A percentile compares a stretch with the other conserved stretches of the same genome.
phyloP scores from a whole-genome alignment of 2,113 vertebrate genomes.

The Varanus komodoensis region DNA sequence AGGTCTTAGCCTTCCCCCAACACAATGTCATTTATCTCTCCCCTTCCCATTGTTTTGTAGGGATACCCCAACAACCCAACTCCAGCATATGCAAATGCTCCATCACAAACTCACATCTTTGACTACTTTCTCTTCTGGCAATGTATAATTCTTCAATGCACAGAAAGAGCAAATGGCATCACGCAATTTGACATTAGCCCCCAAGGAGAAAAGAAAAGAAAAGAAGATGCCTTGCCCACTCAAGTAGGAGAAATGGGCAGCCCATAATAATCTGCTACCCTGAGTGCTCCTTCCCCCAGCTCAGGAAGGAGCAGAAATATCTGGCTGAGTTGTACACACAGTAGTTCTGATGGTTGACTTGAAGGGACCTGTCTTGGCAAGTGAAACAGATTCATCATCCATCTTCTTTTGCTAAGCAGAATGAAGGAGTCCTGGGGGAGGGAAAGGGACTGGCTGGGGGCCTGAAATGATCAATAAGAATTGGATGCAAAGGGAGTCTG shows the following conservation, averaged over 20 bases:
- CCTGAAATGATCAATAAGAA: neutral
- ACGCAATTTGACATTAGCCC: neutral
- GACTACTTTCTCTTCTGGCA: neutral
- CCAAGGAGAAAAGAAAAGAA: neutral
- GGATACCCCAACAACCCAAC: neutral
- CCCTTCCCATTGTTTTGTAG: neutral
- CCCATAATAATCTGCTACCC: neutral
- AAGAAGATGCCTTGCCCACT: neutral
- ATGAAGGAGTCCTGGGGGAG: neutral
- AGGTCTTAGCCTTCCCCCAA: neutral
- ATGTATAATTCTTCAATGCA: neutral
- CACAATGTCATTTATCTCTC: neutral
- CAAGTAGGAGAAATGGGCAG: neutral
- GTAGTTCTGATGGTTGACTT: neutral
- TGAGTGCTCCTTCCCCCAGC: neutral
- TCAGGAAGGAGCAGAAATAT: neutral
- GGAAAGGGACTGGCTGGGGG: neutral
- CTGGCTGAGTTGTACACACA: neutral
- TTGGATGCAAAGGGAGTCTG: constrained; percentile 25
- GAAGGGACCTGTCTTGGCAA: neutral
- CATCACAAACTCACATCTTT: too few species aligned
- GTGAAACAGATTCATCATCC: neutral
- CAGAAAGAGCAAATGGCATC: neutral
- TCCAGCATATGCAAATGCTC: neutral
- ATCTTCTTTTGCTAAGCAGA: neutral